Base-by-base conservation (phyloP, 2,797 vertebrate genomes). In the Gymnopithys bicolor region DNA sequence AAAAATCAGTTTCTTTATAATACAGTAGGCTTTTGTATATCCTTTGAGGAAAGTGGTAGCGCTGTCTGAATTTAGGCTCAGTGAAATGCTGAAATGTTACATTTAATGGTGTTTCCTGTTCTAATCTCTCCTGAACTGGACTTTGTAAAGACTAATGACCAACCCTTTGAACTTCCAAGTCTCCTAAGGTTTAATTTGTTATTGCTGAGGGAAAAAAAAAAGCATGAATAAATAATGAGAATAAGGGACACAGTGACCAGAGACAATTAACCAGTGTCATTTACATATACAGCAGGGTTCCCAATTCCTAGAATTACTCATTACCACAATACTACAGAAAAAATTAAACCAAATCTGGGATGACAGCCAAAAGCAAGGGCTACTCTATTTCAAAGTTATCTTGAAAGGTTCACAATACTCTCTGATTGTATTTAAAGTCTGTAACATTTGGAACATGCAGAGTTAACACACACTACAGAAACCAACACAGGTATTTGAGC, bases 151-250 rank as follows among this genome's bases (percentile, higher is more conserved):
- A 66, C 83, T 90, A 96, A 94, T 71, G 85, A 94, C 74, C 87
- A 92, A 87, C 43, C 60, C 95, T 85, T 89, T 84, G 88, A 87
- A 94, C 68, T 46, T 56, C 11, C 41, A 79, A 67, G 39, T 95
- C 93, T 90, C 93, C 45, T 75, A 87, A 83, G 94, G 59, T 90
- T 91, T 84, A 84, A 93, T 94, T 78, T 68, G 24, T 80, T 95
- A 95, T 93, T 96, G 95, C 78, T 82, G 81, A 75, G 25, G 1
- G 4, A 11, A 22, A 60, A 77, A 60, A 77, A 75, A 70, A 56
- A 11, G 5, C 35, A 89, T 87, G 64, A 96, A 96, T 94, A 95
- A 96, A 97, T 93, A 93, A 95, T 93, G 78, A 93, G 71, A 93
- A 52, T 51, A 87, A 83, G 56, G 63, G 85, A 79, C 76, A 71